A percentile compares a stretch with the other conserved stretches of the same genome.
phyloP scores from a whole-genome alignment of 1,140 invertebrate genomes.

The Drosophila kikkawai region DNA sequence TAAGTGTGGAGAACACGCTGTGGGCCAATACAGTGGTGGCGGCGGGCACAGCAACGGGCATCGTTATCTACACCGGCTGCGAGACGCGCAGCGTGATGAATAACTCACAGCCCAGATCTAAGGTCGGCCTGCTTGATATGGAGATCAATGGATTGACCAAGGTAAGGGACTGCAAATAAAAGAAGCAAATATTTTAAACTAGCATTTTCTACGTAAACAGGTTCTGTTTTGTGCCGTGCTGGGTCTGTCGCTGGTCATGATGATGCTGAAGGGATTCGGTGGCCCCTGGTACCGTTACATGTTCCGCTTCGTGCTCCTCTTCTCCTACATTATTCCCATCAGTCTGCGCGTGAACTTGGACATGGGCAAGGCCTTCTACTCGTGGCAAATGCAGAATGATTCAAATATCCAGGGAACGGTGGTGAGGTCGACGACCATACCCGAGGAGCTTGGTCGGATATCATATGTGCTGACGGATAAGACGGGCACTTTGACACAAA shows the following conservation, averaged over 20 bases:
- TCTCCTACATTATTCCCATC: constrained; percentile 99
- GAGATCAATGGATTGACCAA: constrained; percentile 98
- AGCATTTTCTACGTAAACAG: constrained; percentile 71
- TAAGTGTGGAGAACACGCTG: constrained; percentile 98
- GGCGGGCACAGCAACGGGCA: constrained; percentile 96
- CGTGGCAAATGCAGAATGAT: constrained; percentile 98
- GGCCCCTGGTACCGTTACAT: constrained; percentile 99
- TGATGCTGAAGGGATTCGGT: constrained; percentile 96
- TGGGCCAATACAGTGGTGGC: constrained; percentile 99
- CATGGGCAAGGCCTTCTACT: constrained; percentile 98
- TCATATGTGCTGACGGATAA: constrained; percentile 98
- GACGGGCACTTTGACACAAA: constrained; percentile 99
- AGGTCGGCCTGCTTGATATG: constrained; percentile 97
- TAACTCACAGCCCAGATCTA: constrained; percentile 97
- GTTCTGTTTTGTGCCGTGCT: constrained; percentile 97
- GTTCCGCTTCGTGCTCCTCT: constrained; percentile 98
- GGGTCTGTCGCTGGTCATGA: constrained; percentile 96
- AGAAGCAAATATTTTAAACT: neutral
- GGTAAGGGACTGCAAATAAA: constrained; percentile 76
- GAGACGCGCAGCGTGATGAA: constrained; percentile 99
- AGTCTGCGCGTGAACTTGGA: constrained; percentile 99
- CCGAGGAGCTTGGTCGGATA: constrained; percentile 98
- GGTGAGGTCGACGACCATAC: constrained; percentile 99
- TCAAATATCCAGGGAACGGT: constrained; percentile 96
- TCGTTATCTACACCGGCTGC: constrained; percentile 97